Evolutionary conservation across 1,140 invertebrate species (phyloP).

Genomic region (Cephus cinctus): DNA sequence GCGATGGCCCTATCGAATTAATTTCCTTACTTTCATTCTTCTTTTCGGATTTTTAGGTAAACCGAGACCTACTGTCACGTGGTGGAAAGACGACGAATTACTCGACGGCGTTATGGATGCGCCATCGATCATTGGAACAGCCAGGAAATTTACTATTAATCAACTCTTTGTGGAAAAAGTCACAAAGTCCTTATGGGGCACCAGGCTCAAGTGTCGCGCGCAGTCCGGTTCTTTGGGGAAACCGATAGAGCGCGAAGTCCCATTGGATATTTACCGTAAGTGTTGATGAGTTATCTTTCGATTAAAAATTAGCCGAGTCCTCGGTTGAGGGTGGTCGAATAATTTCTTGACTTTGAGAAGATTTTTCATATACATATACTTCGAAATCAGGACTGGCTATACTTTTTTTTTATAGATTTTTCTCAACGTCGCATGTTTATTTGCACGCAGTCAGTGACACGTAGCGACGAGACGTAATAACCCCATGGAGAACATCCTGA

Average conservation of each 20-base stretch:
- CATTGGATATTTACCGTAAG: constrained; percentile 69
- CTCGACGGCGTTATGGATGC: constrained; percentile 68
- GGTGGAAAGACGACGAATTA: constrained; percentile 74
- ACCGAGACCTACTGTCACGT: constrained; percentile 72
- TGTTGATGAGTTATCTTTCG: constrained; percentile 27
- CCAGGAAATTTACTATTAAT: constrained; percentile 63
- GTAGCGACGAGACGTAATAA: too few relatives aligned
- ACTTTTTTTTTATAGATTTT: not conserved
- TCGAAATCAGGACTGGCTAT: too few relatives aligned
- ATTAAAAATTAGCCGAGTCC: too few relatives aligned
- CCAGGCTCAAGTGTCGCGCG: constrained; percentile 68
- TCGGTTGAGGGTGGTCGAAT: too few relatives aligned
- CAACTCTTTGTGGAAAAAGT: constrained; percentile 65
- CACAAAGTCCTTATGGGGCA: constrained; percentile 61
- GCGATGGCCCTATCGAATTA: too few relatives aligned
- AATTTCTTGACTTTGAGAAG: too few relatives aligned
- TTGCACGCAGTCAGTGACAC: too few relatives aligned
- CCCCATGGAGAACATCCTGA: not conserved
- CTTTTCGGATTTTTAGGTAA: constrained; percentile 54
- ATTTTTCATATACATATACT: too few relatives aligned
- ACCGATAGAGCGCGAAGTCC: constrained; percentile 61
- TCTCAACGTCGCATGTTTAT: not conserved
- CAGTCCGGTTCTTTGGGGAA: constrained; percentile 62
- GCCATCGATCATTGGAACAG: constrained; percentile 54
- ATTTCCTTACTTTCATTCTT: not conserved